phyloP scores from a whole-genome alignment of 2,797 vertebrate genomes.

The Chrosomus eos region DNA sequence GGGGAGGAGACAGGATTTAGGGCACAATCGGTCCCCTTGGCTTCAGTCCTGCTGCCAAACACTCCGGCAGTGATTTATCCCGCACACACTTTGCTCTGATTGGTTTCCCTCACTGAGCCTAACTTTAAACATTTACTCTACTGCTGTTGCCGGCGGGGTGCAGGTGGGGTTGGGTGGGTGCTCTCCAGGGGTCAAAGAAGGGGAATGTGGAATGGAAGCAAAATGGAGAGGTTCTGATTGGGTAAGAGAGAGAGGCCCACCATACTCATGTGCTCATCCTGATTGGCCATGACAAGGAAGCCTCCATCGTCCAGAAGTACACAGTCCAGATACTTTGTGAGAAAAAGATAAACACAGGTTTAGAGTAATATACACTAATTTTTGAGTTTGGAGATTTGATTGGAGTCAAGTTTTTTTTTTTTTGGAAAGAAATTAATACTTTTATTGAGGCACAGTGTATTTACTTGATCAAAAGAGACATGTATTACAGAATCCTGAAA shows the following conservation, averaged over 20 bases:
- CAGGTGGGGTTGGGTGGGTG: constrained; percentile 52
- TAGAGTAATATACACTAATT: neutral
- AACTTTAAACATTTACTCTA: constrained; percentile 75
- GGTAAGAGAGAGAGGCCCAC: constrained; percentile 68
- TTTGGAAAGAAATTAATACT: neutral
- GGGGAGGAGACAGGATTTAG: constrained; percentile 69
- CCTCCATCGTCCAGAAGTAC: constrained; percentile 95
- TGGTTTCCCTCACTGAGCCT: constrained; percentile 54
- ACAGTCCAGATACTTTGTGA: constrained; percentile 87
- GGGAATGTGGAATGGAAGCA: constrained; percentile 25
- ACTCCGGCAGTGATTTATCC: constrained; percentile 72
- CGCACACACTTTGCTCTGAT: constrained; percentile 60
- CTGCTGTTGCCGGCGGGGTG: constrained; percentile 63
- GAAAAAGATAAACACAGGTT: constrained; percentile 52
- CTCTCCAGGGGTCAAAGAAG: constrained; percentile 27
- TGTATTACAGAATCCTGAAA: neutral
- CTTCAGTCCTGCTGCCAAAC: constrained; percentile 67
- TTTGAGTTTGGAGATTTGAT: no score
- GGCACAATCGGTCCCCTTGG: constrained; percentile 68
- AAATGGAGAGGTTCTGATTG: neutral
- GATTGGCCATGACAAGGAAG: constrained; percentile 96
- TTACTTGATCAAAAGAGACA: neutral
- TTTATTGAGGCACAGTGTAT: neutral
- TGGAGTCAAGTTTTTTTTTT: neutral
- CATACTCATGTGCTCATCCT: constrained; percentile 85